phyloP scores from a whole-genome alignment of 30 jellyfish, hydroid and myxozoan genomes.

The Hydractinia echinata region DNA sequence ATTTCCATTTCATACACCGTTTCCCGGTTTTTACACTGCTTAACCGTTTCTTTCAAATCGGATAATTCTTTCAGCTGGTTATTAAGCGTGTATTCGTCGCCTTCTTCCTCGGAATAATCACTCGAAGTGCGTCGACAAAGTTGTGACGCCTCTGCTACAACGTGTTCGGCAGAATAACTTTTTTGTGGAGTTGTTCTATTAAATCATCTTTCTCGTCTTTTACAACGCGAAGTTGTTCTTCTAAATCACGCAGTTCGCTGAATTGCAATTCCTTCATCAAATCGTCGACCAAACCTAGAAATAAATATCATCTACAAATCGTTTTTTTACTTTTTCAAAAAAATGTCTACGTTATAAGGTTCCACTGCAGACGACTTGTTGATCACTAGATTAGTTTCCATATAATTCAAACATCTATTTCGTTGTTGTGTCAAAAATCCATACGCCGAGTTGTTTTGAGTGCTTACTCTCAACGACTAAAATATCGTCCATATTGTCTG shows the following conservation, averaged over 20 bases:
- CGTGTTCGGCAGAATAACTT: slow-evolving; percentile 26
- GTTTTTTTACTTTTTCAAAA: too few relatives aligned
- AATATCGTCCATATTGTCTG: too few relatives aligned
- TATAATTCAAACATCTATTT: too few relatives aligned
- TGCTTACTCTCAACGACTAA: too few relatives aligned
- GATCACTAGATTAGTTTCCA: too few relatives aligned
- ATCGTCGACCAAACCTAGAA: slow-evolving; percentile 77
- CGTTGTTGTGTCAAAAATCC: too few relatives aligned
- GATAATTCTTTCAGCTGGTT: slow-evolving; percentile 76
- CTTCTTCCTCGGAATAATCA: slow-evolving; percentile 16
- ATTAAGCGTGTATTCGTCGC: slow-evolving; percentile 52
- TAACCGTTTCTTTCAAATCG: slow-evolving; percentile 56
- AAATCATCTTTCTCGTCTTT: slow-evolving; percentile 75
- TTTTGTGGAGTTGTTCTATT: slow-evolving; percentile 47
- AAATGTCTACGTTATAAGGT: too few relatives aligned
- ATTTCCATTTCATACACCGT: slow-evolving; percentile 53
- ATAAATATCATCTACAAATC: not conserved
- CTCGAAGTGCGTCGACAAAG: slow-evolving; percentile 13
- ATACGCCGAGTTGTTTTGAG: too few relatives aligned
- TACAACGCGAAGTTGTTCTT: slow-evolving; percentile 71
- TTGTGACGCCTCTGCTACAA: slow-evolving; percentile 48
- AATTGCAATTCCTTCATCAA: slow-evolving; percentile 89
- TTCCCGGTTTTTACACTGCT: slow-evolving; percentile 68
- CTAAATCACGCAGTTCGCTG: slow-evolving; percentile 76
- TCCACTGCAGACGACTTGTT: too few relatives aligned